A percentile compares a stretch with the other conserved stretches of the same genome.
These are phyloP conservation scores for Coranthus polyacanthus DNA, from an alignment of 2,797 vertebrate species.

Conservation along the genomic window DNA sequence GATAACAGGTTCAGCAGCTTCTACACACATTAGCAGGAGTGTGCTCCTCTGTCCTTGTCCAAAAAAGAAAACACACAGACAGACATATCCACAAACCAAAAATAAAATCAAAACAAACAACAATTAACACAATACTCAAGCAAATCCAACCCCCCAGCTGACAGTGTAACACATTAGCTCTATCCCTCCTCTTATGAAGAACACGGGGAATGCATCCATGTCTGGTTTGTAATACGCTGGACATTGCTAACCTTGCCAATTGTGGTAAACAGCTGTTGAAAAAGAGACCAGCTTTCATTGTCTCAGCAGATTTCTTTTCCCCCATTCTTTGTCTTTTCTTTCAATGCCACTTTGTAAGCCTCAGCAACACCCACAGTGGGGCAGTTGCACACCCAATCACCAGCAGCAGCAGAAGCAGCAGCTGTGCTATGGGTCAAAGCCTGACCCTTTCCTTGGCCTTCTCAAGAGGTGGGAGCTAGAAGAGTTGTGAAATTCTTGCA, in stretches of 20 bases:
- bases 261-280: conserved; percentile 39
- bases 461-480: conserved; percentile 73
- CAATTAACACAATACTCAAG: conserved; percentile 46
- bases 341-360: conserved; percentile 51
- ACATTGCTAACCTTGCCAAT: conserved; percentile 35
- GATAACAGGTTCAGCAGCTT: conserved; percentile 67
- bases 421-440: conserved; percentile 77
- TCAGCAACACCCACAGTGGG: conserved; percentile 53
- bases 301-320: conserved; percentile 37
- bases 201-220: conserved; percentile 37
- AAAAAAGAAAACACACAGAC: conserved; percentile 12
- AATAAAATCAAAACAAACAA: conserved; percentile 42
- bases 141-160: conserved; percentile 11
- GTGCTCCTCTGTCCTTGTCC: conserved; percentile 36
- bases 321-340: conserved; percentile 24
- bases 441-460: conserved; percentile 64
- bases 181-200: conserved; percentile 19
- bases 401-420: conserved; percentile 65
- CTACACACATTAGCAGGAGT: conserved; percentile 45
- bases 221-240: conserved; percentile 34
- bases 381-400: conserved; percentile 62
- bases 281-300: conserved; percentile 38
- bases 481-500: conserved; percentile 82
- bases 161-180: conserved; percentile 23
- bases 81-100: conserved; percentile 16